Evolutionary conservation across 2,888 invertebrate species (phyloP).

Genomic region (Junonia oenone): DNA sequence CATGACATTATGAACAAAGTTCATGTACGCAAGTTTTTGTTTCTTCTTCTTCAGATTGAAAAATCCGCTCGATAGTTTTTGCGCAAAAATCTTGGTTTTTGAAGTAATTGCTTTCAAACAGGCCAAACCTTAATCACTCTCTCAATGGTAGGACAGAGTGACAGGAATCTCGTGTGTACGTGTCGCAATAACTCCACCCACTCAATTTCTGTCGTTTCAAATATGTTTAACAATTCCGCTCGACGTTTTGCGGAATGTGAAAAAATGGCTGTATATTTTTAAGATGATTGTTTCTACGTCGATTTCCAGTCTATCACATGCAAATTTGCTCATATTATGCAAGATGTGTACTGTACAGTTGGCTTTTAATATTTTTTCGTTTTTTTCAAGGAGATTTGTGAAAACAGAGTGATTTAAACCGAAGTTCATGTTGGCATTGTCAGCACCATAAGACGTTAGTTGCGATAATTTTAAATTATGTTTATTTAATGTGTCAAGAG

Average conservation of each 20-base stretch:
- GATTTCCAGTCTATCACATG: not conserved
- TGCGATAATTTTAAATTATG: not conserved
- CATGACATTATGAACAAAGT: not conserved
- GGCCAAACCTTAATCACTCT: not conserved
- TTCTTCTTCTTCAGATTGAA: not conserved
- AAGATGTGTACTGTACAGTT: not conserved
- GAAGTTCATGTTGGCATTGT: not conserved
- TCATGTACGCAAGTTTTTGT: not conserved
- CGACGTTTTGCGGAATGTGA: not conserved
- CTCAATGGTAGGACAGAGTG: not conserved
- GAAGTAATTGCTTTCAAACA: not conserved
- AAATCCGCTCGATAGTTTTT: not conserved
- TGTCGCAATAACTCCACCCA: not conserved
- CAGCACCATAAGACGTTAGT: not conserved
- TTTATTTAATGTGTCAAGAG: not conserved
- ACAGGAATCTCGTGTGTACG: not conserved
- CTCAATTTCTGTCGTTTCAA: not conserved
- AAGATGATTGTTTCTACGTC: not conserved
- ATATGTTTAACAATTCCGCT: not conserved
- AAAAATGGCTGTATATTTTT: not conserved
- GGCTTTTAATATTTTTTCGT: not conserved
- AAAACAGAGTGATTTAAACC: not conserved
- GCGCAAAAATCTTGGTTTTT: not conserved
- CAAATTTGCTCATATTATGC: not conserved
- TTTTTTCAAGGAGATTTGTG: not conserved